phyloP scores from a whole-genome alignment of 2,113 vertebrate genomes.

The Tyrannus savana region DNA sequence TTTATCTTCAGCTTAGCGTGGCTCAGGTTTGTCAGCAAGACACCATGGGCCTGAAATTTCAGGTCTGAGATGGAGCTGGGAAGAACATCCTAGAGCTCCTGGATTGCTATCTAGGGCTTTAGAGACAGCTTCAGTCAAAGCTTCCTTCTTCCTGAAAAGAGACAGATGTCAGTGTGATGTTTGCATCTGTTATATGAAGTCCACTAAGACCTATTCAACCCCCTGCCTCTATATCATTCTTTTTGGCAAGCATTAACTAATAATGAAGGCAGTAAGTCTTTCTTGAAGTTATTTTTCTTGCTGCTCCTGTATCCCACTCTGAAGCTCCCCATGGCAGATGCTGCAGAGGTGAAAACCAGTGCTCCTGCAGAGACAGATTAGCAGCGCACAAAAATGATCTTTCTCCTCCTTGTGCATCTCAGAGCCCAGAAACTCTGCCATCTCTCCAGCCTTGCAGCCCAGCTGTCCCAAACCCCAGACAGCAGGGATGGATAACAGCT shows the following conservation, averaged over 20 bases:
- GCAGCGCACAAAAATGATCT: neutral
- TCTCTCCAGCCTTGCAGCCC: neutral
- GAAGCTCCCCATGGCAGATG: neutral
- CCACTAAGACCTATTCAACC: neutral
- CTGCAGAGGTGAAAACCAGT: neutral
- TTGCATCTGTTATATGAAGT: neutral
- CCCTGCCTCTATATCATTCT: neutral
- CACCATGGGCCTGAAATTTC: neutral
- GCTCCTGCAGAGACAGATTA: neutral
- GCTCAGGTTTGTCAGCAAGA: slow-evolving; percentile 7
- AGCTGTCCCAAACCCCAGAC: neutral
- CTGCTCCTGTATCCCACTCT: neutral
- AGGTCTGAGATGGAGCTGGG: neutral
- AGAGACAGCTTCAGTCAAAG: neutral
- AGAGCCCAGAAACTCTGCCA: neutral
- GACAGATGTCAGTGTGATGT: neutral
- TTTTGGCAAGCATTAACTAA: neutral
- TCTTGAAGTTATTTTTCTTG: neutral
- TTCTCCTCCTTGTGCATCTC: neutral
- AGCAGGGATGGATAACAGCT: neutral
- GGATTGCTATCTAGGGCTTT: neutral
- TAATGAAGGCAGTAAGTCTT: neutral
- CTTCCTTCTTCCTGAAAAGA: neutral
- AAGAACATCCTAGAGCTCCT: neutral
- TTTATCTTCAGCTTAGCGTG: neutral